Conservation (phyloP, 2,888 invertebrate species). For the Dryocosmus kuriphilus region DNA sequence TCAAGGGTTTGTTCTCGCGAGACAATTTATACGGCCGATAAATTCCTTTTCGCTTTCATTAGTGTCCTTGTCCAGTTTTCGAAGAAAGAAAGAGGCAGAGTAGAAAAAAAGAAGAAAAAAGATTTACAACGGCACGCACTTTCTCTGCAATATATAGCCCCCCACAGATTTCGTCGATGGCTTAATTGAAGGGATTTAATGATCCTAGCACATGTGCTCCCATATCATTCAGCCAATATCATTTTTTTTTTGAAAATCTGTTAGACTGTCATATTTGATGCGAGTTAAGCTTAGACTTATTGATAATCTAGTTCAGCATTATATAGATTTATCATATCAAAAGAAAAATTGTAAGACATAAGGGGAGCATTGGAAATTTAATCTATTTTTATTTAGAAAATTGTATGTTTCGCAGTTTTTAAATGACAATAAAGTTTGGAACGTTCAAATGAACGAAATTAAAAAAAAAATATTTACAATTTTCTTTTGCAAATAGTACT, state of each 20-base stretch:
- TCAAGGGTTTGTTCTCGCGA: constrained; percentile 58
- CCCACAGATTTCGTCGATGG: constrained; percentile 46
- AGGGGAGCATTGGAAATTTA: no score
- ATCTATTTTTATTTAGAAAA: background rate
- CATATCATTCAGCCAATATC: background rate
- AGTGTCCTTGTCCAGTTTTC: constrained; percentile 64
- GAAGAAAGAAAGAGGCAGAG: constrained; percentile 33
- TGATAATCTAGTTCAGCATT: background rate
- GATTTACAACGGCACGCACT: constrained; percentile 60
- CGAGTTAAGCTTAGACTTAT: background rate
- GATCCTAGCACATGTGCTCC: constrained; percentile 18
- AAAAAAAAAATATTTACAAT: no score
- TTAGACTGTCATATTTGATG: background rate
- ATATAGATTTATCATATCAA: background rate
- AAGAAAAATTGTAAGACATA: background rate
- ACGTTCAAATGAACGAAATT: no score
- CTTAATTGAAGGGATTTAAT: constrained; percentile 50
- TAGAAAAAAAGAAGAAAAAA: constrained; percentile 50
- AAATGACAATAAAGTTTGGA: no score
- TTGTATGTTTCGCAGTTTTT: background rate
- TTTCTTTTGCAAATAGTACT: no score
- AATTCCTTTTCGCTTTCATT: constrained; percentile 75
- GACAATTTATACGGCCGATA: constrained; percentile 74
- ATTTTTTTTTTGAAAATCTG: constrained; percentile 8
- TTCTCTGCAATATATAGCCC: constrained; percentile 23